Evolutionary conservation across 2,888 invertebrate species (phyloP).

Genomic region (Pediacus dermestoides): DNA sequence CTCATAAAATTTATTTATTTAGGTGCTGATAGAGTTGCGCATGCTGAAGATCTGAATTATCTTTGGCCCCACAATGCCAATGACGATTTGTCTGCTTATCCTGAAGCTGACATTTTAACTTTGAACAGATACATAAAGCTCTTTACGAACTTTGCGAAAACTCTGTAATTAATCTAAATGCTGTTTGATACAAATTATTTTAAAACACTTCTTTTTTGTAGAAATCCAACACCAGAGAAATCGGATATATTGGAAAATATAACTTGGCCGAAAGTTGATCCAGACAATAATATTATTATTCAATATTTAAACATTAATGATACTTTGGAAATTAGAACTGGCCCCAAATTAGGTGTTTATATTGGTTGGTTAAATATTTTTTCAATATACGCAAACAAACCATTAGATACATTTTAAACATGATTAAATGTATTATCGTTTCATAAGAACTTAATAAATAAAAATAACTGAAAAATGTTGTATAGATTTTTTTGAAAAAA

Average conservation of each 20-base stretch:
- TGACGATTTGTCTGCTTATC: constrained; percentile 18
- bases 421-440: no score
- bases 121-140: constrained; percentile 8
- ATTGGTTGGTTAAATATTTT: no score
- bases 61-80: constrained; percentile 23
- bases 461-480: no score
- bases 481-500: no score
- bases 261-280: constrained; percentile 21
- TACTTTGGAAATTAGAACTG: constrained; percentile 16
- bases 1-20: constrained; percentile 41
- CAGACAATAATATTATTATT: constrained; percentile 17
- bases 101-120: constrained; percentile 10
- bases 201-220: constrained; percentile 15
- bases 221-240: constrained; percentile 40
- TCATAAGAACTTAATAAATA: no score
- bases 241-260: constrained; percentile 18
- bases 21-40: constrained; percentile 28
- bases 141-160: constrained; percentile 61
- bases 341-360: constrained; percentile 18
- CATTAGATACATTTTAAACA: no score
- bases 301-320: constrained; percentile 23
- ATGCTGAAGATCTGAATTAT: constrained; percentile 24
- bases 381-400: no score
- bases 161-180: no score
- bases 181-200: background rate